Evolutionary conservation across 2,113 vertebrate genomes (phyloP), one percentile per base, ranked within the genome.

Genomic region (Ahaetulla prasina): DNA sequence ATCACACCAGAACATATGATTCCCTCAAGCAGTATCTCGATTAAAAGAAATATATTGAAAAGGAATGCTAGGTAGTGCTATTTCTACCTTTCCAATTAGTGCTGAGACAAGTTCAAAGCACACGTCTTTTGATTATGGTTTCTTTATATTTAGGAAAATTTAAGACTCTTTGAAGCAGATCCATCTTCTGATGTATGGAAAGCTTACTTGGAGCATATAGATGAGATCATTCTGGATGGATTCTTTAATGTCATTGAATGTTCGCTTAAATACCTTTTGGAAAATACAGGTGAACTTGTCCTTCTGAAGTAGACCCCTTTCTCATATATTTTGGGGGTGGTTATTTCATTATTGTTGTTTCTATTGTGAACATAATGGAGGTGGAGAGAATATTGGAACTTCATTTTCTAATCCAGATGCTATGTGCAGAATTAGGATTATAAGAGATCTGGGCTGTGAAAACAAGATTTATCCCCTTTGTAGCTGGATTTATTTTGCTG

Each of bases 191-290:
- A 96, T 0, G 68, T 95, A 91, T 99, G 99, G 99, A 98, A 97
- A 95, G 96, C 96, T 0, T 99, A 99, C 0, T 95, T 99, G 91
- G 98, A 98, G 60, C 98, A 98, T 7, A 90, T 99, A 27, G 99
- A 99, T 93, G 97, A 98, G 94, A 98, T 99, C 97, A 94, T 99
- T 85, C 96, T 98, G 14, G 98, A 98, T 43, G 99, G 99, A 3
- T 98, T 99, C 95, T 99, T 98, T 95, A 97, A 94, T 93, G 98
- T 98, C 86, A 96, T 98, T 0, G 98, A 99, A 93, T 97, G 98
- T 93, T 99, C 99, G 0, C 98, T 99, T 90, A 98, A 97, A 92
- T 98, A 99, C 92, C 98, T 99, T 39, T 96, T 99, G 94, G 98
- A 99, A 89, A 99, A 98, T 94, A 99, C 98, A 85, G 99, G 99